Conservation (phyloP, 2,113 vertebrate species). For the Chionodraco myersi region DNA sequence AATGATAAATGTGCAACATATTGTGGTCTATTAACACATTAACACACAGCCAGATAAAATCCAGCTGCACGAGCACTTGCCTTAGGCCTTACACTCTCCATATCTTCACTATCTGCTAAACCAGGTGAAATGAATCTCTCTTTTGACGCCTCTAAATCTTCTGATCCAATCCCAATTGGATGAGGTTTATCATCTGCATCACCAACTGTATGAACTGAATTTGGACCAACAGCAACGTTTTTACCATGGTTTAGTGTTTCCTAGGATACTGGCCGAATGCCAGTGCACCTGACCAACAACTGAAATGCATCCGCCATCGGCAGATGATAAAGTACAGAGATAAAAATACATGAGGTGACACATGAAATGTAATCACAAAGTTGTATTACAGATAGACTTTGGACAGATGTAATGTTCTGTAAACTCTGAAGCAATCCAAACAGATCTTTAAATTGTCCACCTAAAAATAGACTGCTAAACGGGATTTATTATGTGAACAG, state of each 20-base stretch:
- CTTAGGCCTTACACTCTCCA: neutral
- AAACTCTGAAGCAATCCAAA: neutral
- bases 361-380: neutral
- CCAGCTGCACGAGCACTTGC: neutral
- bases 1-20: too few species aligned
- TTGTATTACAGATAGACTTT: neutral
- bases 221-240: constrained; percentile 5
- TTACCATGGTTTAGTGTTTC: neutral
- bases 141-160: neutral
- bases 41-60: neutral
- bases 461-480: neutral
- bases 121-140: neutral
- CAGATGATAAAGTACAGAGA: constrained; percentile 17
- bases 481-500: constrained; percentile 52
- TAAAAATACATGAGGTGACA: neutral
- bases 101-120: constrained; percentile 6
- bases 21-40: too few species aligned
- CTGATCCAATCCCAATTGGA: neutral
- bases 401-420: neutral
- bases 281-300: constrained; percentile 47
- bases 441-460: neutral
- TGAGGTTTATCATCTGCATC: neutral
- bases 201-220: neutral
- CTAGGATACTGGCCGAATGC: constrained; percentile 30
- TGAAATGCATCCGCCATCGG: constrained; percentile 14